Evolutionary conservation across 64 coral and sea anemone species (phyloP), one percentile per base, ranked within the genome.

Genomic region (Cladopsammia gracilis): DNA sequence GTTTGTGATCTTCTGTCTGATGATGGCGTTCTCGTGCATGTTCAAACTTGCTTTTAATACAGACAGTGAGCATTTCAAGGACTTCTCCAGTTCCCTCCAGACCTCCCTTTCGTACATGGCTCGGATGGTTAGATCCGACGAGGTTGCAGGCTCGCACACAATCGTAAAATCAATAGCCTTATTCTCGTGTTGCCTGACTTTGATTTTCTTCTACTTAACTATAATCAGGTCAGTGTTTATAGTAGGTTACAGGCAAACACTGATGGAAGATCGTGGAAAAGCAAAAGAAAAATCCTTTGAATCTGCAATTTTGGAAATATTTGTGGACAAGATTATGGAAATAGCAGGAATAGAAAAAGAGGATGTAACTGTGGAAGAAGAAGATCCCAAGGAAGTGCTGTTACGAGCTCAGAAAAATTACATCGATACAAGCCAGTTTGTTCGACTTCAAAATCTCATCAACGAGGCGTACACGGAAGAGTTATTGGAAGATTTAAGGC

Each of bases 141-240:
- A 91, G 13, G 53, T 47, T 23, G 44, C 73, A 58, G 64, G 69
- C 0, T 68, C 93, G 14, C 75, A 78, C 4, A 72, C 65, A 68
- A 4, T 61, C n/a, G 49, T 80, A 5, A 82, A 79, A 57, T 34
- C 73, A 8, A 8, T 69, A 2, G 51, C 84, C 10, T 90, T 89
- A 15, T 86, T 95, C 26, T 86, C 93, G 3, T 92, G 72, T 46
- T 51, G 62, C 15, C 13, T 86, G n/a, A 77, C 90, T 2, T 71
- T 95, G 73, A 71, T 90, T 25, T 95, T 95, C 61, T 62, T 91
- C 34, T 90, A 80, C 65, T 12, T 95, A 19, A 95, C 89, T 47
- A 12, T 95, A 10, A 87, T 95, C 22, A 85, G 89, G 26, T 70
- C 89, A 5, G 56, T 91, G 16, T 82, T 91, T 10, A 80, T 80